Evolutionary conservation across 2,797 vertebrate genomes (phyloP).

Genomic region (Alca torda): DNA sequence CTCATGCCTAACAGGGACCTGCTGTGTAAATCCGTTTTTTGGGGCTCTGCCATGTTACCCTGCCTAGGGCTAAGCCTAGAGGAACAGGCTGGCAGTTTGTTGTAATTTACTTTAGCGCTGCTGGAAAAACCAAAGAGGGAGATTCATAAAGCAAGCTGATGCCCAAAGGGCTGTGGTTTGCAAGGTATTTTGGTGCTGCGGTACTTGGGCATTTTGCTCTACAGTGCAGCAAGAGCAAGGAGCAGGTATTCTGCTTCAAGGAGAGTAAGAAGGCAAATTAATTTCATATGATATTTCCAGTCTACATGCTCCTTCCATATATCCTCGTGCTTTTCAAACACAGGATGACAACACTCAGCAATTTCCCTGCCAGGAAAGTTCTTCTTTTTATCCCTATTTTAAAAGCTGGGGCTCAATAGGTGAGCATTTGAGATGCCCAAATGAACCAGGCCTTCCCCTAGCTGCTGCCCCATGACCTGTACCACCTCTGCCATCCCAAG

Average conservation of each 20-base stretch:
- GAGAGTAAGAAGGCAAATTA: background rate
- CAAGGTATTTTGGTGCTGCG: background rate
- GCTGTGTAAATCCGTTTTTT: background rate
- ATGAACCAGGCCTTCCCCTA: background rate
- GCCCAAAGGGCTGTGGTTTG: background rate
- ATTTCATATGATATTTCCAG: background rate
- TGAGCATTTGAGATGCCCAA: background rate
- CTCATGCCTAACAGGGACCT: background rate
- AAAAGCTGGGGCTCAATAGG: background rate
- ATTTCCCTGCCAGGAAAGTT: background rate
- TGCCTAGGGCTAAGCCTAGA: background rate
- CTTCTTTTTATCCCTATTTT: background rate
- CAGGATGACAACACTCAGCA: background rate
- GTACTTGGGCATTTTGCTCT: background rate
- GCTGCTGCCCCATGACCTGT: background rate
- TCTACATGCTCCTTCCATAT: fast-evolving
- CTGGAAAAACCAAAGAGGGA: background rate
- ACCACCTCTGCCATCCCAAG: background rate
- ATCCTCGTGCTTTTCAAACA: background rate
- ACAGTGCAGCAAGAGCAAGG: background rate
- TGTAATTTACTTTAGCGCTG: background rate
- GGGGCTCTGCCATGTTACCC: background rate
- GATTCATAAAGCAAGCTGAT: background rate
- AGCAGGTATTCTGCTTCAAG: background rate
- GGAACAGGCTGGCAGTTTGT: background rate